phyloP scores from a whole-genome alignment of 1,140 invertebrate species.

The Mercenaria mercenaria region DNA sequence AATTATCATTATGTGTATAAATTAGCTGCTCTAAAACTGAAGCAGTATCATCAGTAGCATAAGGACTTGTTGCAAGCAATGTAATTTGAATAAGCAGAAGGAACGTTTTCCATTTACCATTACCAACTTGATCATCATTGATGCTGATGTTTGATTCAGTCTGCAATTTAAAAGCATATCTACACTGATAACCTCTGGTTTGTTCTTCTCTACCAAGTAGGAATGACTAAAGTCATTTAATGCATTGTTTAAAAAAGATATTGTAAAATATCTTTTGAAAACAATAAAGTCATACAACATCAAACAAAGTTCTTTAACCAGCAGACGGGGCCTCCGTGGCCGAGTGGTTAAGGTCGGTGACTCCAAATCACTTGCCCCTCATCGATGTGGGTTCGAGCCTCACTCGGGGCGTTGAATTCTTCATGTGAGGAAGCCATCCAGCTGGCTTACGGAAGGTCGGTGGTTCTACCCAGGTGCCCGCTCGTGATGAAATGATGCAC shows the following conservation, averaged over 20 bases:
- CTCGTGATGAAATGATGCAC: too few species aligned
- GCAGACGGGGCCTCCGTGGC: too few species aligned
- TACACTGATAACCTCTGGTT: not conserved
- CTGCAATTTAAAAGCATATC: not conserved
- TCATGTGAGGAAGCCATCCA: too few species aligned
- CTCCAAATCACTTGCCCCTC: too few species aligned
- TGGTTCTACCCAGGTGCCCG: too few species aligned
- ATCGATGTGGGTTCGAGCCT: too few species aligned
- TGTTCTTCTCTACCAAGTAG: not conserved
- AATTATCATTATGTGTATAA: not conserved
- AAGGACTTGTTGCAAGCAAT: not conserved
- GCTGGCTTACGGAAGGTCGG: too few species aligned
- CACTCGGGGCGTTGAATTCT: too few species aligned
- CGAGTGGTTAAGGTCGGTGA: too few species aligned
- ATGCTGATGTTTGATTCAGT: slow-evolving; percentile 2
- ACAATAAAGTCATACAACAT: not conserved
- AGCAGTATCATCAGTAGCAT: not conserved
- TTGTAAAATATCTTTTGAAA: not conserved
- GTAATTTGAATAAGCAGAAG: not conserved
- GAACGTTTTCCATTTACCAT: slow-evolving; percentile 20
- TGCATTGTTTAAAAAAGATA: not conserved
- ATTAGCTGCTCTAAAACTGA: not conserved
- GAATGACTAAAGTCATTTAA: not conserved
- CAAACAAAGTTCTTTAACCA: not conserved
- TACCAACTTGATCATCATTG: not conserved